Conservation (phyloP, 2,888 invertebrate species). For the Timandra comae region DNA sequence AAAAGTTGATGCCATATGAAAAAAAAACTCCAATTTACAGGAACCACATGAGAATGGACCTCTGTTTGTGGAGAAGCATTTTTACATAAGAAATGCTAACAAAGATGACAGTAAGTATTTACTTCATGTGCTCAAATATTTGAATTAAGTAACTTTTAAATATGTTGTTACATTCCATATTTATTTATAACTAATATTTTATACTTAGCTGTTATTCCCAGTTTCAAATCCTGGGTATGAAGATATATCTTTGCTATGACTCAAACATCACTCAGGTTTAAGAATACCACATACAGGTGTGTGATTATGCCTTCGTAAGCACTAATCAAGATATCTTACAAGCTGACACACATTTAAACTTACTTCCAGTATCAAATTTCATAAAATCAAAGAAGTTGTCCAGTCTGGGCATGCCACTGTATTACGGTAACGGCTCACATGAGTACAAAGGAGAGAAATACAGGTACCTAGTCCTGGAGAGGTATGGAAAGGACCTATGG, state of each 20-base stretch:
- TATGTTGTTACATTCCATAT: too few species aligned
- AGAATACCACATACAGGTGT: too few species aligned
- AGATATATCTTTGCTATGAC: too few species aligned
- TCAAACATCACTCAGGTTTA: too few species aligned
- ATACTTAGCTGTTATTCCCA: too few species aligned
- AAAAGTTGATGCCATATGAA: background rate
- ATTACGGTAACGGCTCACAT: conserved; percentile 89
- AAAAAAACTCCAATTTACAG: conserved; percentile 71
- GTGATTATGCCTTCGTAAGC: too few species aligned
- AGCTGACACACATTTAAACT: too few species aligned
- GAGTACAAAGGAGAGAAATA: conserved; percentile 85
- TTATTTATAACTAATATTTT: too few species aligned
- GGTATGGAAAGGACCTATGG: conserved; percentile 91
- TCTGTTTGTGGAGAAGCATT: conserved; percentile 94
- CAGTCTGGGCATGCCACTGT: conserved; percentile 89
- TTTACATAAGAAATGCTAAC: conserved; percentile 87
- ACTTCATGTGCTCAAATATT: too few species aligned
- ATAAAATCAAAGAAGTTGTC: conserved; percentile 80
- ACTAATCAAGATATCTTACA: too few species aligned
- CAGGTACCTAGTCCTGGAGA: conserved; percentile 92
- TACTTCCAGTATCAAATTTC: conserved; percentile 84
- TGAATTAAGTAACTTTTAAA: too few species aligned
- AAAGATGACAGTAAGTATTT: conserved; percentile 79
- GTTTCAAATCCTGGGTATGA: too few species aligned
- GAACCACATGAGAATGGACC: conserved; percentile 96